Conservation (phyloP, 1,140 invertebrate genomes). For the Conus ventricosus region DNA sequence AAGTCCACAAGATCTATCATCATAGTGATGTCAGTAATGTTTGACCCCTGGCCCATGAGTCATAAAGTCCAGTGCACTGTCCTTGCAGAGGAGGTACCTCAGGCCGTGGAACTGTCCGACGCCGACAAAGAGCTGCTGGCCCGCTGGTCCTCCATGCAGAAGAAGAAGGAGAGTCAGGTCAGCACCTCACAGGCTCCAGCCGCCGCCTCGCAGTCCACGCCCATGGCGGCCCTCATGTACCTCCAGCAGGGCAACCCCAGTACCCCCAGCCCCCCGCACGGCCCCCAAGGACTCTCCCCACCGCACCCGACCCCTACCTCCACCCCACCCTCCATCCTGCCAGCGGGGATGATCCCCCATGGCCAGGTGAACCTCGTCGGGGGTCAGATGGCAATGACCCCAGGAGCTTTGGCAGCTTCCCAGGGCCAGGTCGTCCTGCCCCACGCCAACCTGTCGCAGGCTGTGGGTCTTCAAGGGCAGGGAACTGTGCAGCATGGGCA, state of each 20-base stretch:
- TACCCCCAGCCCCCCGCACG: not conserved
- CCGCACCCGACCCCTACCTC: conserved; percentile 24
- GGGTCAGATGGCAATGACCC: not conserved
- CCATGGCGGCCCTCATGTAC: not conserved
- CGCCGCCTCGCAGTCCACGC: not conserved
- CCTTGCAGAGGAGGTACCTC: not conserved
- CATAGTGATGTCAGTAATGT: no score
- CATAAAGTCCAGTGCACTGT: no score
- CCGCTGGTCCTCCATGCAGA: conserved; percentile 68
- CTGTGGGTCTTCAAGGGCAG: conserved; percentile 1
- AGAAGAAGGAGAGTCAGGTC: not conserved
- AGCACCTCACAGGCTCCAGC: not conserved
- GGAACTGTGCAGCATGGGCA: not conserved
- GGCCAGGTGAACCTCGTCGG: not conserved
- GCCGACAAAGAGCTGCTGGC: conserved; percentile 67
- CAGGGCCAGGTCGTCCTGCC: not conserved
- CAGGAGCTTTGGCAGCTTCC: not conserved
- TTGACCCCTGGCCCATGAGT: no score
- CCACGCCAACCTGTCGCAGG: not conserved
- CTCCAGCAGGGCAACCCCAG: conserved; percentile 18
- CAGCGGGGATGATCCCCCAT: not conserved
- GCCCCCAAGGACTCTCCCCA: conserved; percentile 7
- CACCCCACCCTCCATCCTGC: conserved; percentile 7
- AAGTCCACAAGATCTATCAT: no score
- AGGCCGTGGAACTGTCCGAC: conserved; percentile 46